Evolutionary conservation across 1,140 invertebrate species (phyloP).

Genomic region (Diorhabda elongata): DNA sequence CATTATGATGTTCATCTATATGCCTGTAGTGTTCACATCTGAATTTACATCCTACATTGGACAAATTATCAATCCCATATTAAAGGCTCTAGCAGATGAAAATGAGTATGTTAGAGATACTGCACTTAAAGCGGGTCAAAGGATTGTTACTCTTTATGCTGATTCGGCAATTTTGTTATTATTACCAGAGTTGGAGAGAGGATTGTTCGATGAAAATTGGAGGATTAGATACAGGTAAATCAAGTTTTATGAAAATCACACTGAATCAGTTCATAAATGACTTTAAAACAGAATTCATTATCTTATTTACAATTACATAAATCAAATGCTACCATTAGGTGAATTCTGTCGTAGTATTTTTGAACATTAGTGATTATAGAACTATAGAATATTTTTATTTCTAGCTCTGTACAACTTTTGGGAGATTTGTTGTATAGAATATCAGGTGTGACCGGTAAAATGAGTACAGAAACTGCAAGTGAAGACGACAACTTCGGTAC

Average conservation of each 20-base stretch:
- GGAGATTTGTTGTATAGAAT: slow-evolving; percentile 96
- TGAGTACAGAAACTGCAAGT: slow-evolving; percentile 96
- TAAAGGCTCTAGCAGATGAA: slow-evolving; percentile 97
- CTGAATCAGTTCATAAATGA: too few relatives aligned
- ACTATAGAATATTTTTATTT: slow-evolving; percentile 28
- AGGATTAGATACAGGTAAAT: slow-evolving; percentile 79
- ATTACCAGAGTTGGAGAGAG: slow-evolving; percentile 89
- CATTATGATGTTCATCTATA: slow-evolving; percentile 99
- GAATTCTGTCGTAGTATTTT: not conserved
- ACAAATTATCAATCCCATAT: slow-evolving; percentile 94
- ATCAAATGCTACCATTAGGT: too few relatives aligned
- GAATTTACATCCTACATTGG: slow-evolving; percentile 96
- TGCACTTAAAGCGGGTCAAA: slow-evolving; percentile 91
- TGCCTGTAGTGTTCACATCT: slow-evolving; percentile 92
- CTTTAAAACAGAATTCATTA: too few relatives aligned
- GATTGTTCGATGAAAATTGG: slow-evolving; percentile 97
- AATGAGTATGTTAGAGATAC: slow-evolving; percentile 98
- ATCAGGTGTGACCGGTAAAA: slow-evolving; percentile 96
- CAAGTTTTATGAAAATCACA: too few relatives aligned
- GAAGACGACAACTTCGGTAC: slow-evolving; percentile 99
- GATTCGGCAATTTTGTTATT: slow-evolving; percentile 92
- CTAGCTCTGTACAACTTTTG: slow-evolving; percentile 88
- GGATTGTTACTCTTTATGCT: slow-evolving; percentile 95
- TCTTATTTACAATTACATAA: too few relatives aligned
- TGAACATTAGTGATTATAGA: not conserved